Evolutionary conservation across 2,113 vertebrate genomes (phyloP).

Genomic region (Triplophysa tibetana): DNA sequence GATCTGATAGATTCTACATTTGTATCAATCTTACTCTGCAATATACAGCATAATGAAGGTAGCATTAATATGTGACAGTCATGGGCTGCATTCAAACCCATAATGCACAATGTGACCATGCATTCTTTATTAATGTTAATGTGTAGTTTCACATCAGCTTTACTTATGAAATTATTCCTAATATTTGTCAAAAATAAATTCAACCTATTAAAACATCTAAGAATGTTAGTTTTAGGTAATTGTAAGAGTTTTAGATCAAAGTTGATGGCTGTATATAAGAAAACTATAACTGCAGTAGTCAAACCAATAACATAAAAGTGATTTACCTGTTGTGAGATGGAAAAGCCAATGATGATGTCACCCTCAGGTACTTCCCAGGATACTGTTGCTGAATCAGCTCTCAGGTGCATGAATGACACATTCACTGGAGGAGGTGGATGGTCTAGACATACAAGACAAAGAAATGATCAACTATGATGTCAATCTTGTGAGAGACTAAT

Average conservation of each 20-base stretch:
- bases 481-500: not conserved
- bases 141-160: too few species aligned
- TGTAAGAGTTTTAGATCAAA: too few species aligned
- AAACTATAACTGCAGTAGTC: too few species aligned
- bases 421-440: conserved; percentile 93
- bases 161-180: too few species aligned
- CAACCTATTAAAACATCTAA: too few species aligned
- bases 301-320: not conserved
- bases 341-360: conserved; percentile 94
- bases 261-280: too few species aligned
- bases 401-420: conserved; percentile 91
- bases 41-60: not conserved
- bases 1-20: not conserved
- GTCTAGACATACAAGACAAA: conserved; percentile 70
- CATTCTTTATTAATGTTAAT: too few species aligned
- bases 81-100: not conserved
- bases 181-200: too few species aligned
- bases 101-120: too few species aligned
- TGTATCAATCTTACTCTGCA: not conserved
- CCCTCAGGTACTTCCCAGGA: conserved; percentile 97
- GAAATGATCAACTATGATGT: not conserved
- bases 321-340: conserved; percentile 92
- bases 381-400: conserved; percentile 93
- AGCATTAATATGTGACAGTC: not conserved
- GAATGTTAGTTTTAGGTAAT: too few species aligned